Evolutionary conservation across 2,797 vertebrate genomes (phyloP).

Genomic region (Distichodus sexfasciatus): DNA sequence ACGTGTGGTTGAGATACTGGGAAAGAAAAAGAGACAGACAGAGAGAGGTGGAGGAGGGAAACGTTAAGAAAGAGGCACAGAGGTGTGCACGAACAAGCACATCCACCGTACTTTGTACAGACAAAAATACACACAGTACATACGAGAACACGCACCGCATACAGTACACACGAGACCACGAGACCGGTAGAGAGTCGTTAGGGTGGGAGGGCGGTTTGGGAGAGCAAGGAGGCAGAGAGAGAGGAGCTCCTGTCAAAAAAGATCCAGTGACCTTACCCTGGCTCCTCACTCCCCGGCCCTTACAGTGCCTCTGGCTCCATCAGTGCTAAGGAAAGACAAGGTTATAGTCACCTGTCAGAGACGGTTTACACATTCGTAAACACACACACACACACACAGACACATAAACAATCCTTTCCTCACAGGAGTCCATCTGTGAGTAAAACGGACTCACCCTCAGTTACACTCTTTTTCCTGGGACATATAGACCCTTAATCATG

Average conservation of each 20-base stretch:
- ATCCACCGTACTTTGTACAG: conserved; percentile 61
- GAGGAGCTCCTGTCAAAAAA: conserved; percentile 79
- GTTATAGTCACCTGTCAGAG: conserved; percentile 94
- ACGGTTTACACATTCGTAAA: conserved; percentile 48
- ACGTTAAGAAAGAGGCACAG: conserved; percentile 59
- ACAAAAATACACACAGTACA: conserved; percentile 58
- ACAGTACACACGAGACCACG: conserved; percentile 72
- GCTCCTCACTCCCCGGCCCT: conserved; percentile 82
- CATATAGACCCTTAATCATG: background rate
- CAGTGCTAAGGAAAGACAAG: conserved; percentile 90
- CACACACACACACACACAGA: conserved; percentile 8
- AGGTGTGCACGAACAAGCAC: conserved; percentile 72
- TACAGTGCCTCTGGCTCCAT: conserved; percentile 77
- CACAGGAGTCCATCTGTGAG: background rate
- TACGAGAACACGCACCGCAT: conserved; percentile 57
- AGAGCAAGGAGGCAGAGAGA: conserved; percentile 69
- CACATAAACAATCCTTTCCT: conserved; percentile 4
- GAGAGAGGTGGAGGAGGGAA: conserved; percentile 54
- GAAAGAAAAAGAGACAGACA: conserved; percentile 67
- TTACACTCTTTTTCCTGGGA: background rate
- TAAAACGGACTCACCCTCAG: background rate
- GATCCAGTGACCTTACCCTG: conserved; percentile 94
- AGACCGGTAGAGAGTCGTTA: conserved; percentile 60
- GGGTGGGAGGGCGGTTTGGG: conserved; percentile 66
- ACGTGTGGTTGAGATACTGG: conserved; percentile 88